Conservation (phyloP, 2,888 invertebrate genomes). For the Chrysolina americana region DNA sequence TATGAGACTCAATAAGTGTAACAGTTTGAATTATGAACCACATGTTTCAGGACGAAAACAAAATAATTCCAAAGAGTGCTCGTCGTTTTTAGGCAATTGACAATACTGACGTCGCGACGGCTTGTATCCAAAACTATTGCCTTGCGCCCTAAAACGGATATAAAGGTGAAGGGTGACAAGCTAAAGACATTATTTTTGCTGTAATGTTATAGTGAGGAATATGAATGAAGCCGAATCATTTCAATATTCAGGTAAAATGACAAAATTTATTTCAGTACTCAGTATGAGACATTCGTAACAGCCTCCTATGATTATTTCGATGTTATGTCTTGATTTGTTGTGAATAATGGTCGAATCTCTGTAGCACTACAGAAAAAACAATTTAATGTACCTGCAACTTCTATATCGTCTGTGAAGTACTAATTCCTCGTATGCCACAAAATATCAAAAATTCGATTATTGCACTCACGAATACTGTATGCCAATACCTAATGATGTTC, state of each 20-base stretch:
- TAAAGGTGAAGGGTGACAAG: constrained; percentile 5
- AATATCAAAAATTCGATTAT: too few species aligned
- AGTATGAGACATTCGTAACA: not conserved
- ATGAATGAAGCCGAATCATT: constrained; percentile 93
- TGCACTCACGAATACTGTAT: too few species aligned
- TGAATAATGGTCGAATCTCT: too few species aligned
- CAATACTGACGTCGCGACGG: constrained; percentile 30
- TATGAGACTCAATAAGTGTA: too few species aligned
- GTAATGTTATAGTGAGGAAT: constrained; percentile 69
- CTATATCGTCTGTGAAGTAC: too few species aligned
- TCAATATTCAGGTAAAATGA: constrained; percentile 83
- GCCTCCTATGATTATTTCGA: not conserved
- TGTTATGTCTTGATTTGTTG: too few species aligned
- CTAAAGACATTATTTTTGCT: constrained; percentile 16
- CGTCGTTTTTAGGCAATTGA: constrained; percentile 7
- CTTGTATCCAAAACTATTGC: constrained; percentile 1
- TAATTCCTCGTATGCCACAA: too few species aligned
- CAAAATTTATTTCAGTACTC: not conserved
- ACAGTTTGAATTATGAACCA: too few species aligned
- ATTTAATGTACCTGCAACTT: not conserved
- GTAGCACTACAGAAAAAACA: too few species aligned
- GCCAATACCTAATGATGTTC: too few species aligned
- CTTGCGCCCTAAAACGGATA: constrained; percentile 31
- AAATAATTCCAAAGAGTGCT: not conserved
- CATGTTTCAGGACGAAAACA: not conserved